Conservation (phyloP, 2,113 vertebrate genomes). For the Cephalopterus ornatus region DNA sequence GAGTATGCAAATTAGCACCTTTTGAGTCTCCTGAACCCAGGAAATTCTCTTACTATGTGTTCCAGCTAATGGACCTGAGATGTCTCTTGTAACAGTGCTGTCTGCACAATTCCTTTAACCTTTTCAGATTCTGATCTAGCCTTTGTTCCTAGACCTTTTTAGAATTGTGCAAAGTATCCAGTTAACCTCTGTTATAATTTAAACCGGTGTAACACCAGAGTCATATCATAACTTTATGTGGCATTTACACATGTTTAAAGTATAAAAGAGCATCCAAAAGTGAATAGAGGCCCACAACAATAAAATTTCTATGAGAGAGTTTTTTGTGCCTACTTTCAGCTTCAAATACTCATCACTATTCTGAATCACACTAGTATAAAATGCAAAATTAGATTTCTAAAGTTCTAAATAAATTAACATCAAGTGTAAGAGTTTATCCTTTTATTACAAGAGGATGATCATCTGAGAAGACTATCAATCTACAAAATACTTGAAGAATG, state of each 20-base stretch:
- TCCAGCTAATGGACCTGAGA: constrained; percentile 28
- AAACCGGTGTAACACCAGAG: neutral
- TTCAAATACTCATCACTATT: neutral
- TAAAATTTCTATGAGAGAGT: neutral
- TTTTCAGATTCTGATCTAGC: constrained; percentile 42
- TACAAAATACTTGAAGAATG: neutral
- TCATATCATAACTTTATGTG: neutral
- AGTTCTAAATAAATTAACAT: constrained; percentile 2
- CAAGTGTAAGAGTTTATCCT: neutral
- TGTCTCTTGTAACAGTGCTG: neutral
- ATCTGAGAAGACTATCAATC: neutral
- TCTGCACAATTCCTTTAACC: constrained; percentile 28
- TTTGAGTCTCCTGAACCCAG: constrained; percentile 5
- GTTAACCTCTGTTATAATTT: constrained; percentile 17
- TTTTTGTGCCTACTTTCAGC: neutral
- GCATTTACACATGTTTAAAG: constrained; percentile 25
- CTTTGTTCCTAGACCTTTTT: constrained; percentile 20
- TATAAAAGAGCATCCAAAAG: constrained; percentile 1
- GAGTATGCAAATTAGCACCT: constrained; percentile 30
- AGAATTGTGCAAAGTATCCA: neutral
- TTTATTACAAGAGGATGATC: neutral
- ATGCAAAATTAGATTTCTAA: neutral
- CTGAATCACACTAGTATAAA: neutral
- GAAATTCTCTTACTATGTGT: constrained; percentile 1
- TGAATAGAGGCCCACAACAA: neutral